Evolutionary conservation across 2,888 invertebrate species (phyloP).

Genomic region (Temnothorax unifasciatus): DNA sequence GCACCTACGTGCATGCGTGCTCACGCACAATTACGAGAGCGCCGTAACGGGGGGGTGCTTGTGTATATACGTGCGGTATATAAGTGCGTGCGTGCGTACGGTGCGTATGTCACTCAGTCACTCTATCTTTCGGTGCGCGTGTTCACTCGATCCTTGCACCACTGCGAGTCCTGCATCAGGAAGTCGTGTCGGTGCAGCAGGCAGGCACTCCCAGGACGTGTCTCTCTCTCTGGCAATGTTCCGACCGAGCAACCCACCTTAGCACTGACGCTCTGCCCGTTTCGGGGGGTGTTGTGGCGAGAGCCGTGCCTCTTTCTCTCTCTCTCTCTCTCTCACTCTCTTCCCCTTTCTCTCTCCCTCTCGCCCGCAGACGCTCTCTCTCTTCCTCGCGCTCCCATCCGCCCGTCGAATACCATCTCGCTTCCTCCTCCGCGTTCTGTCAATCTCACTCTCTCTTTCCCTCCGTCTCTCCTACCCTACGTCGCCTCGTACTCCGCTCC

Average conservation of each 20-base stretch:
- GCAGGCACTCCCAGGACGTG: conserved; percentile 84
- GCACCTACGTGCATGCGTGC: conserved; percentile 50
- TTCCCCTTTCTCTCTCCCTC: conserved; percentile 58
- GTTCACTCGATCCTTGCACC: conserved; percentile 70
- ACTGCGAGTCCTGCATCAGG: conserved; percentile 72
- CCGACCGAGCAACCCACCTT: conserved; percentile 85
- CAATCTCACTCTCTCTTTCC: conserved; percentile 45
- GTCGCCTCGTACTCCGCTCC: conserved; percentile 61
- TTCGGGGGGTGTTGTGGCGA: conserved; percentile 83
- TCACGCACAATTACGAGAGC: conserved; percentile 47
- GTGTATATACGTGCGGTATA: conserved; percentile 47
- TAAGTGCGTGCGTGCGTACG: conserved; percentile 50
- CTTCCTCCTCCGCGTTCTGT: conserved; percentile 33
- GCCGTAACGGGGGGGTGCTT: conserved; percentile 30
- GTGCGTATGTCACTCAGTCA: conserved; percentile 60
- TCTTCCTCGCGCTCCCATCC: conserved; percentile 83
- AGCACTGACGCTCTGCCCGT: conserved; percentile 84
- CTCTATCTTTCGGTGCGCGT: conserved; percentile 58
- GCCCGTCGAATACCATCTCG: conserved; percentile 57
- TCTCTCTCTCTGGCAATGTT: conserved; percentile 82
- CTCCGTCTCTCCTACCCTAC: conserved; percentile 54
- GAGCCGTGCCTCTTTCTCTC: conserved; percentile 75
- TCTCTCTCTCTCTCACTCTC: conserved; percentile 53
- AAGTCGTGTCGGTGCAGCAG: conserved; percentile 74
- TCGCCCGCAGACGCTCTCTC: conserved; percentile 38